A percentile compares a stretch with the other conserved stretches of the same genome.
phyloP scores from a whole-genome alignment of 2,113 vertebrate genomes.

The Meriones unguiculatus region DNA sequence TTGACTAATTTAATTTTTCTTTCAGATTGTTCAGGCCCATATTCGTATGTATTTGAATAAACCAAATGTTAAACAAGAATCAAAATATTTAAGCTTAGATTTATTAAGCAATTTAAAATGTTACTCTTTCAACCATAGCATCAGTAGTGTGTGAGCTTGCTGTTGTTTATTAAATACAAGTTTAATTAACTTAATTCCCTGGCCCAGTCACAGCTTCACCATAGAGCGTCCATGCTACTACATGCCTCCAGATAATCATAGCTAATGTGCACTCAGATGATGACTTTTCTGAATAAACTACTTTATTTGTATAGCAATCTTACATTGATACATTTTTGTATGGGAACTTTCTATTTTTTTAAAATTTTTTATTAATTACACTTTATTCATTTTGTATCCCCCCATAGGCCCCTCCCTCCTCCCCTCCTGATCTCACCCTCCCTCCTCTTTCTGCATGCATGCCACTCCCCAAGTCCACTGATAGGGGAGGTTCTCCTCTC shows the following conservation, averaged over 20 bases:
- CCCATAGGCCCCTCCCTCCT: too few relatives aligned
- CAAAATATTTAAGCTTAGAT: constrained; percentile 32
- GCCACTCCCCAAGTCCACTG: too few relatives aligned
- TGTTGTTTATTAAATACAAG: constrained; percentile 67
- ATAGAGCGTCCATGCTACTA: background rate
- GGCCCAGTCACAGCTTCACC: background rate
- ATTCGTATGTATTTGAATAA: constrained; percentile 31
- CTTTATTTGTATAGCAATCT: constrained; percentile 59
- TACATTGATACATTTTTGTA: constrained; percentile 60
- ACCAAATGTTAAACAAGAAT: background rate
- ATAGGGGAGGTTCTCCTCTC: too few relatives aligned
- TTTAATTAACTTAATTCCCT: constrained; percentile 51
- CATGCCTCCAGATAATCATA: background rate
- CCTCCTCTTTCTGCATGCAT: too few relatives aligned
- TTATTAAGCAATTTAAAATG: constrained; percentile 66
- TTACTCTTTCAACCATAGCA: constrained; percentile 21
- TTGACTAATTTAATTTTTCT: background rate
- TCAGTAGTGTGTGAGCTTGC: constrained; percentile 49
- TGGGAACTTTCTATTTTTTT: too few relatives aligned
- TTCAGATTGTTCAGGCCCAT: background rate
- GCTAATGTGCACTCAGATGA: constrained; percentile 17
- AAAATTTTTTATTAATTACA: too few relatives aligned
- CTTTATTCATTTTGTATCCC: too few relatives aligned
- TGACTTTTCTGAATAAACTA: constrained; percentile 48
- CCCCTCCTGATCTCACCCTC: too few relatives aligned